Percentiles rank a stretch among this genome's conserved stretches.
Conservation (phyloP, 2,888 invertebrate species). For the Cryptus viduatorius region DNA sequence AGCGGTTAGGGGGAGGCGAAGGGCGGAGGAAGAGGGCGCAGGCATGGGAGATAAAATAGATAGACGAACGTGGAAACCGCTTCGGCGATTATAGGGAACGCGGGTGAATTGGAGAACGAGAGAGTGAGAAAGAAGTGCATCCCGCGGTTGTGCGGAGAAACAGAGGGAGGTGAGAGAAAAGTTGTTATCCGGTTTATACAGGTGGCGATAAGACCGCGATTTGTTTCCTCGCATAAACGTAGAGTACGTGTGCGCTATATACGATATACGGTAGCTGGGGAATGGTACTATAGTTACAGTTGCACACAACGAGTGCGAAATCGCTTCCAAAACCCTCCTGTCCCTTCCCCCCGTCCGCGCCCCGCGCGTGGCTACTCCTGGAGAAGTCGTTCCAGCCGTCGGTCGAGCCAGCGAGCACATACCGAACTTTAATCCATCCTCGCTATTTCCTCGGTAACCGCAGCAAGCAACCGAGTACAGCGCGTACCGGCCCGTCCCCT, state of each 20-base stretch:
- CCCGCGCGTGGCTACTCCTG: slow-evolving; percentile 69
- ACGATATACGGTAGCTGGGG: background rate
- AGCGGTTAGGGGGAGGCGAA: slow-evolving; percentile 18
- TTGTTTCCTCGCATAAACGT: slow-evolving; percentile 79
- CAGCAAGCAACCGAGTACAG: slow-evolving; percentile 27
- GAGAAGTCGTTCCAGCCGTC: slow-evolving; percentile 68
- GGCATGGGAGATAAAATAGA: slow-evolving; percentile 55
- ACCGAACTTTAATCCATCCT: slow-evolving; percentile 81
- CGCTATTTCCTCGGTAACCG: slow-evolving; percentile 73
- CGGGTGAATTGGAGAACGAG: slow-evolving; percentile 36
- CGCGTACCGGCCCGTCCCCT: slow-evolving; percentile 27
- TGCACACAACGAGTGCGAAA: slow-evolving; percentile 51
- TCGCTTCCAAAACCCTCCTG: slow-evolving; percentile 49
- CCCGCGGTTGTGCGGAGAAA: slow-evolving; percentile 61
- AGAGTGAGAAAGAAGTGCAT: slow-evolving; percentile 65
- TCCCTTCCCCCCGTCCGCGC: background rate
- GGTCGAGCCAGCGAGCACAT: slow-evolving; percentile 54
- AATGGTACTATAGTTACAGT: slow-evolving; percentile 31
- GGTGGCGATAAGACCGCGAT: slow-evolving; percentile 83
- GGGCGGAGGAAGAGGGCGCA: background rate
- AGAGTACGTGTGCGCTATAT: slow-evolving; percentile 28
- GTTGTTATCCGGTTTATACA: slow-evolving; percentile 82
- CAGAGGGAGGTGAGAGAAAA: slow-evolving; percentile 78
- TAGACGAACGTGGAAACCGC: slow-evolving; percentile 44
- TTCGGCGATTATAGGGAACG: slow-evolving; percentile 39